Base-by-base conservation (phyloP, 2,888 invertebrate genomes). In the Erpobdella octoculata region DNA sequence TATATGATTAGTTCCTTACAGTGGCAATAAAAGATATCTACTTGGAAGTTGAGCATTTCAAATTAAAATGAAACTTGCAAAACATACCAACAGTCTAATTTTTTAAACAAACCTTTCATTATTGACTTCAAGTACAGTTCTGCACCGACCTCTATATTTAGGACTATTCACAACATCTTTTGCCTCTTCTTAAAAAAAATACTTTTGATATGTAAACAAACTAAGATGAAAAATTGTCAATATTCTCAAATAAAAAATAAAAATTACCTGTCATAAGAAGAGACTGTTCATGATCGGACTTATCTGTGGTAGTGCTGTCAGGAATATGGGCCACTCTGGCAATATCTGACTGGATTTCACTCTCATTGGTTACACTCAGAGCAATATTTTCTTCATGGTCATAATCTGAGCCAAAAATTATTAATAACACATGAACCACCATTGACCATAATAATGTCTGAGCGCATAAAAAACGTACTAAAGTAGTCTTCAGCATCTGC, bases 401-500 rank as follows among this genome's bases (percentile, higher is more conserved):
- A 35, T 62, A 62, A 18, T 62, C 62, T 62, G 33, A 5, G n/a
- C 33, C 9, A 1, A 62, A 8, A 62, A 12, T 28, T 62, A 62
- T 2, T 6, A 4, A 53, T 53, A 12, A n/a, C n/a, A n/a, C n/a
- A n/a, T n/a, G n/a, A n/a, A 28, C 8, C 53, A 15, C 1, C 6
- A n/a, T 12, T 6, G 28, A 6, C 8, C 8, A n/a, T 2, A 12
- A 25, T 12, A 2, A 53, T 5, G 53, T 15, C 53, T 8, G 53
- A 53, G 4, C 28, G 21, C 53, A n/a, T n/a, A n/a, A n/a, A n/a
- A n/a, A n/a, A n/a, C 62, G 28, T 12, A 62, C 62, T 62, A 35
- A 62, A 62, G 33, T 62, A 62, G 33, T 62, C 62, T 31, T 62
- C 62, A n/a, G 33, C 31, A n/a, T 41, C 46, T 41, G n/a, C 12